Evolutionary conservation across 1,140 invertebrate genomes (phyloP), one percentile per base, ranked within the genome.

Genomic region (Matsumurasca onukii): DNA sequence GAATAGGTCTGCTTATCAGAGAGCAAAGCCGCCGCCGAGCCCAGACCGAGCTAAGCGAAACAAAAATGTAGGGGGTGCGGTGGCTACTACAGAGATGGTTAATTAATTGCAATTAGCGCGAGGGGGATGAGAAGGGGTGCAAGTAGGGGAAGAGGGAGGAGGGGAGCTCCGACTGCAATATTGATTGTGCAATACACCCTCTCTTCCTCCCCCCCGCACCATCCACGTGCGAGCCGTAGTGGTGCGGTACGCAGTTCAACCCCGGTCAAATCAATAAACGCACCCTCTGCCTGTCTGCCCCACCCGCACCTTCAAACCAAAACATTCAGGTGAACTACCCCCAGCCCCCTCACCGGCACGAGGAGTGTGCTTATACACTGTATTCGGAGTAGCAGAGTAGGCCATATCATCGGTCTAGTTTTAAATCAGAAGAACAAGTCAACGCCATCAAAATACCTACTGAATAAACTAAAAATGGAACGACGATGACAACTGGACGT

Each of bases 241-340:
- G n/a, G n/a, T n/a, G n/a, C n/a, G n/a, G n/a, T n/a, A n/a, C 55
- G 15, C 3, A 27, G 55, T 59, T 59, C 55, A 59, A 2, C 55
- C 55, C 55, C 55, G 55, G 55, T 59, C 55, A 59, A 59, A 59
- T 59, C 55, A n/a, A 59, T 59, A 29, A 9, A 59, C 55, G 55
- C 55, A 52, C 20, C 55, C 25, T 27, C 55, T 27, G 24, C 55
- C 55, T 12, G 2, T 27, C 24, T 12, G 3, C 15, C 55, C 3
- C 55, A 27, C 55, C 15, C 25, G 15, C 15, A 25, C 22, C 9
- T 3, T 3, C 49, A 52, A 3, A 22, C 20, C 34, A 39, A 39
- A 39, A 39, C 34, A 39, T 39, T 39, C 5, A n/a, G n/a, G n/a
- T n/a, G n/a, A n/a, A n/a, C n/a, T n/a, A n/a, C n/a, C n/a, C n/a